Conservation (phyloP, 2,113 vertebrate species). For the Rhagologus leucostigma region DNA sequence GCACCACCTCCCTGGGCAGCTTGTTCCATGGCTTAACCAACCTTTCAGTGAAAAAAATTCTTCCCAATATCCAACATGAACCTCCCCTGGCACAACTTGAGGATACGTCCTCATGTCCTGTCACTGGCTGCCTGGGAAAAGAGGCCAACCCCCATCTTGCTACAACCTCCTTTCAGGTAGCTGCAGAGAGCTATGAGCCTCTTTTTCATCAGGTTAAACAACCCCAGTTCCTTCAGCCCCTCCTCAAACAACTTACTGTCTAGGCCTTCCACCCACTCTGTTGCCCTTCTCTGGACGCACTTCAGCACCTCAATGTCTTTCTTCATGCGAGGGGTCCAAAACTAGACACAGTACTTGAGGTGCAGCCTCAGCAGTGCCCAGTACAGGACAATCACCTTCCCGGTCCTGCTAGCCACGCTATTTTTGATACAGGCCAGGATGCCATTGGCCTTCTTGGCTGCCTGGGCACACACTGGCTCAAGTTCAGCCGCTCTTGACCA, state of each 20-base stretch:
- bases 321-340: neutral
- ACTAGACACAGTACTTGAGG: neutral
- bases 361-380: neutral
- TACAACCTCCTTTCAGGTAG: neutral
- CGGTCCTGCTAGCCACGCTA: neutral
- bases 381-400: neutral
- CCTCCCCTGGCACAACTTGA: neutral
- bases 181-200: neutral
- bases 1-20: neutral
- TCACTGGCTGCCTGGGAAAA: neutral
- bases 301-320: neutral
- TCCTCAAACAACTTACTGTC: neutral
- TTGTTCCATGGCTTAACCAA: accelerated
- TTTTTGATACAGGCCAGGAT: neutral
- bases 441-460: neutral
- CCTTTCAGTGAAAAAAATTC: neutral
- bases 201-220: neutral
- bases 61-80: neutral
- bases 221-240: neutral
- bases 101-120: neutral
- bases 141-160: neutral
- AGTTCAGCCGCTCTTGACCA: neutral
- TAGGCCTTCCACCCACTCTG: accelerated
- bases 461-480: neutral
- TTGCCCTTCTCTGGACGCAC: neutral